phyloP scores from a whole-genome alignment of 2,888 invertebrate genomes.

The Glomeris marginata region DNA sequence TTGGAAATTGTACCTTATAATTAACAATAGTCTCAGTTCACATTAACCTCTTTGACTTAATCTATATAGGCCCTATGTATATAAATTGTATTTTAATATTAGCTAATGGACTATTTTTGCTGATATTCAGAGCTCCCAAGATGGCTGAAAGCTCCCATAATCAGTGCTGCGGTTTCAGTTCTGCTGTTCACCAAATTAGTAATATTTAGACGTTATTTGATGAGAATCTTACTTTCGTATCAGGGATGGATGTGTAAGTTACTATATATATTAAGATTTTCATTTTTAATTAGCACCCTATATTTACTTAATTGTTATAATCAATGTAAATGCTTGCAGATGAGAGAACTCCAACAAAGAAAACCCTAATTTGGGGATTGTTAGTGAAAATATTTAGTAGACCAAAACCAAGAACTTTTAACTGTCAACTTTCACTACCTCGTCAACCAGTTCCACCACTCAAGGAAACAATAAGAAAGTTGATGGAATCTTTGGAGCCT shows the following conservation, averaged over 20 bases:
- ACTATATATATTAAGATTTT: too few species aligned
- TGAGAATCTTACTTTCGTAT: conserved; percentile 36
- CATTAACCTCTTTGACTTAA: too few species aligned
- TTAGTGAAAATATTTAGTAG: conserved; percentile 35
- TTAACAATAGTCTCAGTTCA: too few species aligned
- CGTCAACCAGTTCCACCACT: conserved; percentile 39
- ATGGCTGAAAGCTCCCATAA: conserved; percentile 26
- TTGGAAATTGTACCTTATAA: too few species aligned
- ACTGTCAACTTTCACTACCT: conserved; percentile 41
- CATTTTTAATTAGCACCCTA: too few species aligned
- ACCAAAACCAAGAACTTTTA: conserved; percentile 37
- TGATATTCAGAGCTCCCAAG: conserved; percentile 22
- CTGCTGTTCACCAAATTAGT: conserved; percentile 31
- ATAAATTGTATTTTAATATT: neutral
- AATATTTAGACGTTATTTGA: conserved; percentile 30
- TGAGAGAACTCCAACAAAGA: conserved; percentile 29
- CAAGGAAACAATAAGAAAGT: conserved; percentile 33
- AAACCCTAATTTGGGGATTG: conserved; percentile 32
- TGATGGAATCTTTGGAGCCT: conserved; percentile 32
- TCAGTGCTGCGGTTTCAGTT: conserved; percentile 29
- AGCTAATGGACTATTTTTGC: neutral
- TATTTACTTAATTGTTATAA: neutral
- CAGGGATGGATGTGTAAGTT: conserved; percentile 42
- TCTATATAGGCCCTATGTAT: too few species aligned
- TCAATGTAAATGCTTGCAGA: conserved; percentile 24